A percentile compares a stretch with the other conserved stretches of the same genome.
Conservation (phyloP, 2,888 invertebrate genomes). For the Cheilosia pagana region DNA sequence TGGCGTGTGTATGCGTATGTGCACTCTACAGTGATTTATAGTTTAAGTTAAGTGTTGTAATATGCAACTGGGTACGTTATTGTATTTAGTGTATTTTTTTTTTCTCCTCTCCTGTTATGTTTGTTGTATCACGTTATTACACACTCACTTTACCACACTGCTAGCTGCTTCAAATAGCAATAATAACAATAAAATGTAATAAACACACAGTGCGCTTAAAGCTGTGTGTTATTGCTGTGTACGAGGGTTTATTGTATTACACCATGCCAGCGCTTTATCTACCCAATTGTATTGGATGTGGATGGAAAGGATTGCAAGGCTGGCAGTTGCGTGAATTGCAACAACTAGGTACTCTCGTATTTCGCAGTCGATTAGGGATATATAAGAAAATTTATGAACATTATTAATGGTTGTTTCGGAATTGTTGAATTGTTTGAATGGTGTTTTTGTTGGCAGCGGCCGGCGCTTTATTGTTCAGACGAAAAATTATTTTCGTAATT, state of each 20-base stretch:
- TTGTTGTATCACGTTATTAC: constrained; percentile 39
- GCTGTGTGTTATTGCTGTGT: constrained; percentile 43
- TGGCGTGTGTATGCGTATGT: constrained; percentile 25
- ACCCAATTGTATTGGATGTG: background rate
- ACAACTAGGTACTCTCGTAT: constrained; percentile 26
- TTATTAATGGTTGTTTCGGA: constrained; percentile 69
- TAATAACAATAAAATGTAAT: constrained; percentile 65
- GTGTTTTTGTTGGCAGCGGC: constrained; percentile 59
- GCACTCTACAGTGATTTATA: constrained; percentile 55
- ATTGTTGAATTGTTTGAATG: constrained; percentile 66
- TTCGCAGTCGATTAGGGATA: constrained; percentile 59
- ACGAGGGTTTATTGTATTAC: constrained; percentile 22
- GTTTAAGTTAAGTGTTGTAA: constrained; percentile 67
- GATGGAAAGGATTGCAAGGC: constrained; percentile 16
- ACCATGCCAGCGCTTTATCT: background rate
- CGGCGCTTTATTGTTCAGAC: constrained; percentile 50
- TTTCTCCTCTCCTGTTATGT: constrained; percentile 13
- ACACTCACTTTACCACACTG: constrained; percentile 51
- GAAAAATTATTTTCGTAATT: constrained; percentile 39
- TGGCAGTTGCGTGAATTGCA: constrained; percentile 57
- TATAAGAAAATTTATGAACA: constrained; percentile 61
- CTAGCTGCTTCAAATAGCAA: constrained; percentile 44
- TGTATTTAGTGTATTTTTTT: constrained; percentile 8
- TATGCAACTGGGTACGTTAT: constrained; percentile 49
- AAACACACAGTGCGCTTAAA: constrained; percentile 60